Evolutionary conservation across 2,797 vertebrate genomes (phyloP).

Genomic region (Botia almorhae): DNA sequence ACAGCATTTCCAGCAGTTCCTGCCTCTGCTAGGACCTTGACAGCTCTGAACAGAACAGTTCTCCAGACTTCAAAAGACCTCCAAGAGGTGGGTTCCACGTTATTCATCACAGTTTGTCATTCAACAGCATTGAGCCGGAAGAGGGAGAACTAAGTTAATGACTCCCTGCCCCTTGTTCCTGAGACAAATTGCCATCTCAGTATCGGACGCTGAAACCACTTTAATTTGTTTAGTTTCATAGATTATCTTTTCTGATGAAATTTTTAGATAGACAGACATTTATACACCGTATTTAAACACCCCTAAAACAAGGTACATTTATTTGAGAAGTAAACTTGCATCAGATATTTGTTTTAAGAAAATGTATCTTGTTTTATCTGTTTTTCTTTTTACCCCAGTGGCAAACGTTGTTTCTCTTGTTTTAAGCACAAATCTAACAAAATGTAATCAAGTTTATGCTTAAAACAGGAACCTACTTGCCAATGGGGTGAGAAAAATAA

Average conservation of each 20-base stretch:
- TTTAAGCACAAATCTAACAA: too few relatives aligned
- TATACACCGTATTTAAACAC: too few relatives aligned
- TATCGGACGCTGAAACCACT: neutral
- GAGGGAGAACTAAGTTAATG: neutral
- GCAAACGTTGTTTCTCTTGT: too few relatives aligned
- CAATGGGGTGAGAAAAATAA: too few relatives aligned
- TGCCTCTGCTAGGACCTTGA: neutral
- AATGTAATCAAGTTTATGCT: too few relatives aligned
- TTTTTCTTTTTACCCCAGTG: too few relatives aligned
- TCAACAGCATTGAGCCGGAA: neutral
- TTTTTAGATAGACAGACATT: neutral
- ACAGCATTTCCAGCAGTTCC: constrained; percentile 2
- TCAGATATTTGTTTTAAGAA: too few relatives aligned
- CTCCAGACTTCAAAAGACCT: constrained; percentile 15
- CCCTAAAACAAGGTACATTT: too few relatives aligned
- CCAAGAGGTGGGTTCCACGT: neutral
- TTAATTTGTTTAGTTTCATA: too few relatives aligned
- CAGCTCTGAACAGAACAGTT: constrained; percentile 1
- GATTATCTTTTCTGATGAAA: neutral
- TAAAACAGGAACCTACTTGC: too few relatives aligned
- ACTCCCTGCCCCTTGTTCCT: neutral
- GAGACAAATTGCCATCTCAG: neutral
- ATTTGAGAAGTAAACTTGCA: too few relatives aligned
- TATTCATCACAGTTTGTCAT: neutral
- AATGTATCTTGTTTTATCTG: too few relatives aligned